Conservation (phyloP, 2,888 invertebrate genomes). For the Eristalinus aeneus region DNA sequence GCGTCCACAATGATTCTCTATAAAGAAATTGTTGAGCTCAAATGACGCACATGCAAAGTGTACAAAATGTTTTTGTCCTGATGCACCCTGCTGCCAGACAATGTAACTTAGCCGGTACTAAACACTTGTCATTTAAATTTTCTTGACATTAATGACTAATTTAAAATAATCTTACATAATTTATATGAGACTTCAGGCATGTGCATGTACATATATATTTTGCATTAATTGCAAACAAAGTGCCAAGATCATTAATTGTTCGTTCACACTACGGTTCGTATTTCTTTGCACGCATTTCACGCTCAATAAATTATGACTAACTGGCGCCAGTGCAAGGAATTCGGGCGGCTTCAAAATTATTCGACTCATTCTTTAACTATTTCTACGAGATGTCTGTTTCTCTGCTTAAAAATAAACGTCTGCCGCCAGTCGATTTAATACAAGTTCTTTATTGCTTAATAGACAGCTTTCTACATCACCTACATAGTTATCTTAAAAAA, state of each 20-base stretch:
- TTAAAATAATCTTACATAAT: slow-evolving; percentile 1
- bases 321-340: slow-evolving; percentile 55
- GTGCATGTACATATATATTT: neutral
- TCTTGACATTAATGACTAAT: slow-evolving; percentile 5
- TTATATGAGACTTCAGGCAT: neutral
- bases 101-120: neutral
- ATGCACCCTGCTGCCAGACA: no score
- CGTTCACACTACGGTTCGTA: slow-evolving; percentile 28
- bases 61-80: no score
- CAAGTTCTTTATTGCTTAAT: slow-evolving; percentile 7
- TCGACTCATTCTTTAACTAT: slow-evolving; percentile 52
- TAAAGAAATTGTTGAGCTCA: no score
- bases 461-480: slow-evolving; percentile 25
- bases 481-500: neutral
- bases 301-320: slow-evolving; percentile 54
- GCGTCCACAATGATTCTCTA: no score
- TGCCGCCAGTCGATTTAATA: slow-evolving; percentile 39
- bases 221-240: neutral
- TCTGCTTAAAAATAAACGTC: slow-evolving; percentile 48
- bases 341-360: slow-evolving; percentile 38
- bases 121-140: neutral
- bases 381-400: neutral
- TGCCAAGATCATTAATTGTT: slow-evolving; percentile 1
- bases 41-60: no score
- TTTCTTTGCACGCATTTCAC: slow-evolving; percentile 25